These are phyloP conservation scores for Meloidogyne hapla DNA, from an alignment of 1,140 invertebrate genomes.

Conservation along the genomic window DNA sequence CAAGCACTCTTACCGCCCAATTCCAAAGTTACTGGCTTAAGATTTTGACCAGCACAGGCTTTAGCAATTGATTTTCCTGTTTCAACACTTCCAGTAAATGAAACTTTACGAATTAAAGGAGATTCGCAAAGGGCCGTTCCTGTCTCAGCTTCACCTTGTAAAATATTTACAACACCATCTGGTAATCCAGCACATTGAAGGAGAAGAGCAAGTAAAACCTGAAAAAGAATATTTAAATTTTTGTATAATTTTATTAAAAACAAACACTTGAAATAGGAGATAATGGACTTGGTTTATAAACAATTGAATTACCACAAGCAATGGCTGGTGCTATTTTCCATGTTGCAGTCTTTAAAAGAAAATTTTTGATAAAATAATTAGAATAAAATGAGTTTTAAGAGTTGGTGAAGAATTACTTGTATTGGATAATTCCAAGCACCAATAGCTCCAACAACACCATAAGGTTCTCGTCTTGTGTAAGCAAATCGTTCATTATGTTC, in stretches of 20 bases:
- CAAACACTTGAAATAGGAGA: constrained; percentile 67
- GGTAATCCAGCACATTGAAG: constrained; percentile 68
- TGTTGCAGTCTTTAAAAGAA: constrained; percentile 66
- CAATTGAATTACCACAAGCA: constrained; percentile 69
- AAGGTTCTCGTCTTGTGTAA: constrained; percentile 66
- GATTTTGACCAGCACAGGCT: constrained; percentile 65
- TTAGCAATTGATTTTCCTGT: constrained; percentile 68
- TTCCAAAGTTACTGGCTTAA: constrained; percentile 70
- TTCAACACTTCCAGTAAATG: constrained; percentile 70
- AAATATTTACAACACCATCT: constrained; percentile 68
- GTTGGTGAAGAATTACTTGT: constrained; percentile 68
- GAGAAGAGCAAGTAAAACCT: constrained; percentile 67
- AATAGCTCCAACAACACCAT: constrained; percentile 66
- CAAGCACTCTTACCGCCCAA: constrained; percentile 71
- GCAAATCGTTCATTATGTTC: constrained; percentile 41
- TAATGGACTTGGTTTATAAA: constrained; percentile 70
- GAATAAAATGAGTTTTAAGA: too few species aligned
- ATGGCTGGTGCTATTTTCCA: constrained; percentile 68
- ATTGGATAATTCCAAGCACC: constrained; percentile 72
- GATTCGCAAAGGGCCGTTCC: constrained; percentile 66
- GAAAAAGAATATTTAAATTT: not conserved
- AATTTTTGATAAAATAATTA: not conserved
- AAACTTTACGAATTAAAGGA: constrained; percentile 63
- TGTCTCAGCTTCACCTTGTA: constrained; percentile 67
- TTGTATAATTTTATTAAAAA: not conserved